Conservation (phyloP, 2,797 vertebrate genomes). For the Pipistrellus nathusii region DNA sequence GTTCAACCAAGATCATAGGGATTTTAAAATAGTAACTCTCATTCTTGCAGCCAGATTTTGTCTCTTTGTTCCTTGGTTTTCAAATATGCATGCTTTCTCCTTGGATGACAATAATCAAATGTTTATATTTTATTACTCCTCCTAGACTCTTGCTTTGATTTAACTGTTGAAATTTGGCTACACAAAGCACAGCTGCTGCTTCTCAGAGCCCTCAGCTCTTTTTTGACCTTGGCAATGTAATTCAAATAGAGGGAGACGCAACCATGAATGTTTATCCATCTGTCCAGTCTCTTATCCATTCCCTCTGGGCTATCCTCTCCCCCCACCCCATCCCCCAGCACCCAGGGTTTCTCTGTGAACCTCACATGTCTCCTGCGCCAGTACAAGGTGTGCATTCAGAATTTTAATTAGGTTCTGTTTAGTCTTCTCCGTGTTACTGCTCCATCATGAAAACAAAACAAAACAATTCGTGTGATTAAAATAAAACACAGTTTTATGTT, state of each 20-base stretch:
- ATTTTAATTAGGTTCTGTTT: constrained; percentile 1
- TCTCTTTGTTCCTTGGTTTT: not conserved
- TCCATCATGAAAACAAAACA: not conserved
- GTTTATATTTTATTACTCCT: not conserved
- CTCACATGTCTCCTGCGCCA: not conserved
- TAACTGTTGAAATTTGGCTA: constrained; percentile 24
- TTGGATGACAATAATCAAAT: constrained; percentile 16
- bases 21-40: constrained; percentile 9
- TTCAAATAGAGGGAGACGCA: constrained; percentile 26
- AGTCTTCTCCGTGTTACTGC: not conserved
- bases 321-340: not conserved
- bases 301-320: not conserved
- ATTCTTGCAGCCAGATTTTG: not conserved
- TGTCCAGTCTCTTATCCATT: not conserved
- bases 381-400: not conserved
- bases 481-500: not conserved
- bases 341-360: not conserved
- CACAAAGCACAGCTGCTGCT: constrained; percentile 42
- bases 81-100: not conserved
- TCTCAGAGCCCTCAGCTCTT: not conserved
- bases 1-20: not conserved
- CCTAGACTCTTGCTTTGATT: constrained; percentile 40
- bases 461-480: not conserved
- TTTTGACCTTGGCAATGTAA: constrained; percentile 51
- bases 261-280: not conserved